These are phyloP conservation scores for Craseonycteris thonglongyai DNA, from an alignment of 2,113 vertebrate genomes.

Conservation along the genomic window DNA sequence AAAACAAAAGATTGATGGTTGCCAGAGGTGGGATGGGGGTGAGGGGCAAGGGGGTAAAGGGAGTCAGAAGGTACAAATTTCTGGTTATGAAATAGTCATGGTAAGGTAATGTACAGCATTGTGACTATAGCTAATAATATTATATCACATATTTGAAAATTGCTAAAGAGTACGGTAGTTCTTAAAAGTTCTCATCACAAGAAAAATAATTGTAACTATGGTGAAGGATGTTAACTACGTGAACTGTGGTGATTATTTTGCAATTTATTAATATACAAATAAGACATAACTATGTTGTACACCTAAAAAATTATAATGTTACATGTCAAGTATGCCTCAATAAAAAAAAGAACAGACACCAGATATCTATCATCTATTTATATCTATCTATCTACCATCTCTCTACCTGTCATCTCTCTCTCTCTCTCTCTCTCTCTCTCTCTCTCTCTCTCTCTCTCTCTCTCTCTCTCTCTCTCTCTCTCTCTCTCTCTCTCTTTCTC, in stretches of 20 bases:
- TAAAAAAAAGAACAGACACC: background rate
- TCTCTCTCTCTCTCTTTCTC: background rate
- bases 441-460: background rate
- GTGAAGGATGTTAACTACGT: background rate
- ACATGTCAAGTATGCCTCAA: background rate
- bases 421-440: background rate
- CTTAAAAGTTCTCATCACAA: background rate
- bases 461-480: background rate
- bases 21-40: background rate
- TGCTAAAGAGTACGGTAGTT: background rate
- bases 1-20: background rate
- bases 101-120: background rate
- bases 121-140: background rate
- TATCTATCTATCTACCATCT: too few species aligned
- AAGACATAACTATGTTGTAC: background rate
- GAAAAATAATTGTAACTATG: background rate
- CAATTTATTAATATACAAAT: background rate
- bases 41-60: background rate
- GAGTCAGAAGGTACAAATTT: background rate
- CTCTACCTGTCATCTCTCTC: too few species aligned
- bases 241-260: background rate
- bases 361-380: background rate
- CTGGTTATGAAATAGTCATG: background rate
- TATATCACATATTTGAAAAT: background rate
- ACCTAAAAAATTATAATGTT: background rate